Evolutionary conservation across 2,797 vertebrate species (phyloP).

Genomic region (Danio kyathit): DNA sequence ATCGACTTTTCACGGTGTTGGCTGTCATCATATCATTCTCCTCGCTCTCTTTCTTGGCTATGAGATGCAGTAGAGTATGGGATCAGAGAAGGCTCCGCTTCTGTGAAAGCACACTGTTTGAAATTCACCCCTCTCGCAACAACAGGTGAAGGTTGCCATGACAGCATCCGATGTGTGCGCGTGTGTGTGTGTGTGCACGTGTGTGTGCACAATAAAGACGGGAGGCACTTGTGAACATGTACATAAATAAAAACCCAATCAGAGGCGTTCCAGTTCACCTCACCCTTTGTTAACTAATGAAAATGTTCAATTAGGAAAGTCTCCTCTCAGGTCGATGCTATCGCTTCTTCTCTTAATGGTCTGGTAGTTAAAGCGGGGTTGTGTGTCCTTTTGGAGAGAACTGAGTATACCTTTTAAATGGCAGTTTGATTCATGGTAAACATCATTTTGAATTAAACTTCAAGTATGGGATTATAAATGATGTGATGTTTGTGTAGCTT

Average conservation of each 20-base stretch:
- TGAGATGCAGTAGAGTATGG: background rate
- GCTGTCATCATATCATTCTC: background rate
- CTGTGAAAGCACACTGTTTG: constrained; percentile 43
- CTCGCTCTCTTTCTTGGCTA: constrained; percentile 10
- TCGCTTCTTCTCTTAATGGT: constrained; percentile 11
- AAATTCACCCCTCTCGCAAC: constrained; percentile 54
- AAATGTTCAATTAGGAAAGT: constrained; percentile 23
- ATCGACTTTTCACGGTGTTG: background rate
- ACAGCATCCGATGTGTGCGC: constrained; percentile 32
- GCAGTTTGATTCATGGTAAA: background rate
- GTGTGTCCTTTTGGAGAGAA: background rate
- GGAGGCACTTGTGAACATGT: constrained; percentile 44
- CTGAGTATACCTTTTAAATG: background rate
- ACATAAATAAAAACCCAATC: constrained; percentile 49
- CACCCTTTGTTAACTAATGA: constrained; percentile 39
- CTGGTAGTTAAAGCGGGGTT: background rate
- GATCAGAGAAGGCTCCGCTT: constrained; percentile 43
- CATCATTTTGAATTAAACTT: background rate
- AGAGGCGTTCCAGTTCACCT: constrained; percentile 33
- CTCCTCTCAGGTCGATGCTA: constrained; percentile 7
- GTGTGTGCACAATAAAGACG: constrained; percentile 27
- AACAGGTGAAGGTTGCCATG: constrained; percentile 62
- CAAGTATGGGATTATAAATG: background rate
- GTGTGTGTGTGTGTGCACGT: background rate
- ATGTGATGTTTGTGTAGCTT: background rate